Evolutionary conservation across 1,140 invertebrate genomes (phyloP), one percentile per base, ranked within the genome.

Genomic region (Heliconius melpomene): DNA sequence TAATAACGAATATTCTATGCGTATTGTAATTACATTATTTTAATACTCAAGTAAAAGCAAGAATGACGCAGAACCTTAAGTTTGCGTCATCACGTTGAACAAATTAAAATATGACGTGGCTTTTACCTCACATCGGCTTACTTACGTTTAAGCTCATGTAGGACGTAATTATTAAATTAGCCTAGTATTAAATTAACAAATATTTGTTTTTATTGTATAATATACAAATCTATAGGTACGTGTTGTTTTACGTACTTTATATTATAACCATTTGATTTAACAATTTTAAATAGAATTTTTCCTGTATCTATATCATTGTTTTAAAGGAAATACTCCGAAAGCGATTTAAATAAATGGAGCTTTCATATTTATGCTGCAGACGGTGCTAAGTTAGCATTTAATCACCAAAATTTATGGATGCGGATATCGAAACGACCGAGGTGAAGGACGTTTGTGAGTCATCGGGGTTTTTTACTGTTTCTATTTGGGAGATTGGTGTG

Each of bases 361-460:
- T 29, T 29, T 66, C 11, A 57, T 66, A 29, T 66, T 29, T 11
- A 9, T 29, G 11, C 60, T 16, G 13, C 13, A 29, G 54, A 60
- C n/a, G 2, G 26, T 66, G 11, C 26, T 29, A 66, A 23, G 60
- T 66, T 66, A 66, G 26, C 13, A 29, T 66, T 66, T 66, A 66
- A 66, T 26, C 11, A 66, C 60, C 23, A 29, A 66, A 87, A 85
- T 79, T 83, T 84, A 78, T 84, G 79, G 87, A 90, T 83, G 88
- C 88, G 89, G 87, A 90, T 88, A 84, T 85, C 80, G 83, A 80
- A 77, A 78, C 77, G 83, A 75, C 82, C 75, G 78, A 89, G 90
- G 89, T 91, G 90, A 90, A 90, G 89, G 90, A 88, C 89, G 84
- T 54, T 76, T 79, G 80, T 91, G 90, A 91, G 78, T 91, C 90